These are phyloP conservation scores for Lysandra bellargus DNA, from an alignment of 2,888 invertebrate species.

Conservation along the genomic window DNA sequence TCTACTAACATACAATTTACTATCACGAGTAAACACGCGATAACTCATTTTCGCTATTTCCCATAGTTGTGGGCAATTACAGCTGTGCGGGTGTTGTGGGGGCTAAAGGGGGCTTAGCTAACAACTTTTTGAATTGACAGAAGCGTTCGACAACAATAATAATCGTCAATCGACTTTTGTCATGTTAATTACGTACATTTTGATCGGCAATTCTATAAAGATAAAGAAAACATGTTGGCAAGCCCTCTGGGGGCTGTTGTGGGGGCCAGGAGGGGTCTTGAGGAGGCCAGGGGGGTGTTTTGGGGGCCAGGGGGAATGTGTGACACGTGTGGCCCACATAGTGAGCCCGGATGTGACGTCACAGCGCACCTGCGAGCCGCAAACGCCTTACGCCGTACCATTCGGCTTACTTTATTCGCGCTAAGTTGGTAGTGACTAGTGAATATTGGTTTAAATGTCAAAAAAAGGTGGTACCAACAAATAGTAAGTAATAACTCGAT, in stretches of 20 bases:
- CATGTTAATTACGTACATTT: background rate
- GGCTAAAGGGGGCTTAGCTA: conserved; percentile 38
- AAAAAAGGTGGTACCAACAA: no score
- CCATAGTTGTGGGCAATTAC: conserved; percentile 76
- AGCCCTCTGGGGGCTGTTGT: background rate
- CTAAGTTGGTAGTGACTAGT: background rate
- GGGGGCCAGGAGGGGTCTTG: background rate
- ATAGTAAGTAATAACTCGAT: no score
- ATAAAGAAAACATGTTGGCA: background rate
- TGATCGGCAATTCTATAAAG: no score
- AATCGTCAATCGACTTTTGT: no score
- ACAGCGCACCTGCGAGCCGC: conserved; percentile 60
- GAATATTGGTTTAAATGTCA: no score
- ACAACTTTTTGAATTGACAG: no score
- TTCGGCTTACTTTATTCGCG: background rate
- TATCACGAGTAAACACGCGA: conserved; percentile 67
- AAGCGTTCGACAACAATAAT: no score
- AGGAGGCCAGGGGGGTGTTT: background rate
- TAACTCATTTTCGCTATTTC: conserved; percentile 73
- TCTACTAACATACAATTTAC: conserved; percentile 43
- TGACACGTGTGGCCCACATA: conserved; percentile 78
- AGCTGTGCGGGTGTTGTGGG: conserved; percentile 50
- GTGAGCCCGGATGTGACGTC: conserved; percentile 67
- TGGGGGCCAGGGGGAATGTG: conserved; percentile 26
- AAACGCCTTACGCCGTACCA: conserved; percentile 17